phyloP scores from a whole-genome alignment of 2,113 vertebrate genomes.

The Dissostichus mawsoni region DNA sequence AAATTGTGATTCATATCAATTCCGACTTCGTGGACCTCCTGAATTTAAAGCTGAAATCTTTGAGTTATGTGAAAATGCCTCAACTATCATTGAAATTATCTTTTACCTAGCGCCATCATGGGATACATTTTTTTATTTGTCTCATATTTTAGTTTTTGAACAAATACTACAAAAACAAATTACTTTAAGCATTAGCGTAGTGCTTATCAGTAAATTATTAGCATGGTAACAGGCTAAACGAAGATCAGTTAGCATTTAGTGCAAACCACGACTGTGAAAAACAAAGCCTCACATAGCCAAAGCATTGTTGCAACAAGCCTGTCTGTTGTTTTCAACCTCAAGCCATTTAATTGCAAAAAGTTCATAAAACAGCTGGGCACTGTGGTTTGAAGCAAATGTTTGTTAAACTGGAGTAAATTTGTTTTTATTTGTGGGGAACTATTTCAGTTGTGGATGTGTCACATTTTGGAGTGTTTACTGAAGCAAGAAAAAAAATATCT shows the following conservation, averaged over 20 bases:
- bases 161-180: not conserved
- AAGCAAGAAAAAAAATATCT: not conserved
- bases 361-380: not conserved
- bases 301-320: too few species aligned
- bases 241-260: not conserved
- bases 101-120: not conserved
- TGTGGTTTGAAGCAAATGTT: too few species aligned
- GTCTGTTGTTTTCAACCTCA: not conserved
- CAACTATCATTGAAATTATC: not conserved
- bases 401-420: not conserved
- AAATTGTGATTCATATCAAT: not conserved
- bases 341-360: not conserved
- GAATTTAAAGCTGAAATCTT: not conserved
- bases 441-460: not conserved
- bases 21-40: too few species aligned
- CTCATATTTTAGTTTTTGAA: not conserved
- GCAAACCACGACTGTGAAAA: not conserved
- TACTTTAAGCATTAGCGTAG: not conserved
- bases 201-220: not conserved
- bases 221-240: not conserved
- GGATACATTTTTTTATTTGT: not conserved
- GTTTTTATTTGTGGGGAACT: not conserved
- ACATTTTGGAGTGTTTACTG: not conserved
- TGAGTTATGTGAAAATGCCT: not conserved
- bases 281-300: not conserved